phyloP scores from a whole-genome alignment of 2,797 vertebrate species.

The Spheniscus humboldti region DNA sequence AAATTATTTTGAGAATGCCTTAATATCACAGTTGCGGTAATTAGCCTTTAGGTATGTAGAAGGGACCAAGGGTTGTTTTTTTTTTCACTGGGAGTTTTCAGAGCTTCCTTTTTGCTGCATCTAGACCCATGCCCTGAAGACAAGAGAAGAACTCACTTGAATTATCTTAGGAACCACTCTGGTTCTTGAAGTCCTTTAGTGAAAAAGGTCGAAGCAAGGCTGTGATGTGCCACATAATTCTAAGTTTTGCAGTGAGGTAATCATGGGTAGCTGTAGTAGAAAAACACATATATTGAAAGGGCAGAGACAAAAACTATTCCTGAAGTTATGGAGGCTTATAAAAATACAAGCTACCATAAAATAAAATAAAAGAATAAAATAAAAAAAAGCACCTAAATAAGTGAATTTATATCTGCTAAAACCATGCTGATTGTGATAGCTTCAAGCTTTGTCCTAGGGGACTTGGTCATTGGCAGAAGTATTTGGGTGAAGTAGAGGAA shows the following conservation, averaged over 20 bases:
- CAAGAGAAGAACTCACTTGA: not conserved
- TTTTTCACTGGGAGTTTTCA: not conserved
- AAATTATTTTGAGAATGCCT: slow-evolving; percentile 7
- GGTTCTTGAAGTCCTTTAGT: not conserved
- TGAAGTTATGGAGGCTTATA: not conserved
- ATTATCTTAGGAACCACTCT: not conserved
- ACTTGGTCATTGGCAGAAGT: not conserved
- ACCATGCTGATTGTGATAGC: not conserved
- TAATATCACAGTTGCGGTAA: slow-evolving; percentile 6
- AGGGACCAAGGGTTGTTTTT: rapidly evolving
- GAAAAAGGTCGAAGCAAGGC: not conserved
- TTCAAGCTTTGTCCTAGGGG: not conserved
- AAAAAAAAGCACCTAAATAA: not conserved
- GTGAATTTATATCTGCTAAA: not conserved
- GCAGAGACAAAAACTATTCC: not conserved
- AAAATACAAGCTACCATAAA: not conserved
- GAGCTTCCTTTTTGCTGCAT: not conserved
- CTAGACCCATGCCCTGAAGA: not conserved
- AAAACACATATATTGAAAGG: not conserved
- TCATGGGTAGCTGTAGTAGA: not conserved
- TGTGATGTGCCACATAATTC: not conserved
- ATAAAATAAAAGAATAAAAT: not conserved
- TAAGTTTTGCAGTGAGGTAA: not conserved
- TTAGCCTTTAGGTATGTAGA: not conserved
- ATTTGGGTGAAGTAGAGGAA: not conserved